A percentile compares a stretch with the other conserved stretches of the same genome.
These are phyloP conservation scores for Xenopus borealis DNA, from an alignment of 2,113 vertebrate species.

Conservation along the genomic window DNA sequence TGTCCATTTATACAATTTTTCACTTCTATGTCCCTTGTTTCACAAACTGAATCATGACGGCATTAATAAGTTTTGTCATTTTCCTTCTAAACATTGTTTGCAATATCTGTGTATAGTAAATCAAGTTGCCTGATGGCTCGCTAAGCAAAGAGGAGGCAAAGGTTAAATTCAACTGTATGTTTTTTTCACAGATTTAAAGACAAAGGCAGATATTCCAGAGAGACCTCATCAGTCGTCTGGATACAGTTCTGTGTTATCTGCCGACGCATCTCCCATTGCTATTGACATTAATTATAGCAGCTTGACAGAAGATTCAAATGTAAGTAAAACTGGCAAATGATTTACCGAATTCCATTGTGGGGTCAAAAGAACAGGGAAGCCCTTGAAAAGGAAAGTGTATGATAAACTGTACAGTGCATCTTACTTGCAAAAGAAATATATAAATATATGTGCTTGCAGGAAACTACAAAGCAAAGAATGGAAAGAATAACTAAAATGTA, in stretches of 20 bases:
- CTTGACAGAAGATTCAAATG: conserved; percentile 67
- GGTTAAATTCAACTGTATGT: conserved; percentile 48
- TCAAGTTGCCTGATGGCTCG: conserved; percentile 53
- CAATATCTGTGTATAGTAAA: conserved; percentile 49
- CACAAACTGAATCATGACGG: too few relatives aligned
- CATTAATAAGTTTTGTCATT: neutral
- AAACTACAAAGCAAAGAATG: conserved; percentile 72
- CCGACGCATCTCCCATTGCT: conserved; percentile 54
- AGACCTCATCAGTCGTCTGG: conserved; percentile 50
- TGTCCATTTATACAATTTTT: too few relatives aligned
- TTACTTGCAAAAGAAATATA: neutral
- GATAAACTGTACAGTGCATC: neutral
- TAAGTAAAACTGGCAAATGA: conserved; percentile 56
- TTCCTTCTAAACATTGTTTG: conserved; percentile 52
- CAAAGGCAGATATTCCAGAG: conserved; percentile 53
- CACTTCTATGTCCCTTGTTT: too few relatives aligned
- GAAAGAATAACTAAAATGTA: conserved; percentile 86
- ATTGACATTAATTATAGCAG: conserved; percentile 52
- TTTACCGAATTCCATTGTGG: conserved; percentile 52
- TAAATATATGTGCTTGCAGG: conserved; percentile 69
- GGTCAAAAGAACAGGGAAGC: conserved; percentile 52
- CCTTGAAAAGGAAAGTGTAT: conserved; percentile 8
- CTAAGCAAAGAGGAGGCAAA: conserved; percentile 53
- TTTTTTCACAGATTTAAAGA: conserved; percentile 54
- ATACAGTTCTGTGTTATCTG: conserved; percentile 53